Conservation (phyloP, 1,140 invertebrate species). For the roundworm (Caenorhabditis elegans) region DNA sequence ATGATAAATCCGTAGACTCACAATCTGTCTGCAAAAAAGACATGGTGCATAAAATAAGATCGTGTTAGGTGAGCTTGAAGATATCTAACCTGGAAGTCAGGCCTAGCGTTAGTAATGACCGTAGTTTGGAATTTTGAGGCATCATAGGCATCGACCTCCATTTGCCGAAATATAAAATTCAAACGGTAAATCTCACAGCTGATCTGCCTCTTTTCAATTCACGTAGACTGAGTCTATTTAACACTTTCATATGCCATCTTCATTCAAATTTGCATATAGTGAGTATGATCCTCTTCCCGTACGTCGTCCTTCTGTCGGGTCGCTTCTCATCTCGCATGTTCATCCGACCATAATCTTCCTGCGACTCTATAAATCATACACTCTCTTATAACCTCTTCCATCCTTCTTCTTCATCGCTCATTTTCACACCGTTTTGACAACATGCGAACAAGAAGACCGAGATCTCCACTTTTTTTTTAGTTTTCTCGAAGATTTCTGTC, state of each 20-base stretch:
- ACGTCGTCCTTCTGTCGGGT: conserved; percentile 28
- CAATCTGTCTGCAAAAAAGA: too few relatives aligned
- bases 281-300: conserved; percentile 14
- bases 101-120: too few relatives aligned
- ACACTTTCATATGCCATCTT: neutral
- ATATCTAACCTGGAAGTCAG: too few relatives aligned
- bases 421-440: conserved; percentile 31
- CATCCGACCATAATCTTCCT: conserved; percentile 29
- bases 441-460: conserved; percentile 26
- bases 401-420: conserved; percentile 9
- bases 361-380: neutral
- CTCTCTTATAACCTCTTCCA: neutral
- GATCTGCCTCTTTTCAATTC: neutral
- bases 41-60: too few relatives aligned
- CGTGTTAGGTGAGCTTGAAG: too few relatives aligned
- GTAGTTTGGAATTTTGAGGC: too few relatives aligned
- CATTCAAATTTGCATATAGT: conserved; percentile 23
- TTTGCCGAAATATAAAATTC: too few relatives aligned
- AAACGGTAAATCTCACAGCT: too few relatives aligned
- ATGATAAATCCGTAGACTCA: too few relatives aligned
- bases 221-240: neutral
- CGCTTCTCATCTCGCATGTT: conserved; percentile 31
- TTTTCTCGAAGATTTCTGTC: neutral
- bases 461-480: neutral
- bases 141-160: too few relatives aligned